Evolutionary conservation across 2,797 vertebrate species (phyloP).

Genomic region (Melanotaenia trifasciata): DNA sequence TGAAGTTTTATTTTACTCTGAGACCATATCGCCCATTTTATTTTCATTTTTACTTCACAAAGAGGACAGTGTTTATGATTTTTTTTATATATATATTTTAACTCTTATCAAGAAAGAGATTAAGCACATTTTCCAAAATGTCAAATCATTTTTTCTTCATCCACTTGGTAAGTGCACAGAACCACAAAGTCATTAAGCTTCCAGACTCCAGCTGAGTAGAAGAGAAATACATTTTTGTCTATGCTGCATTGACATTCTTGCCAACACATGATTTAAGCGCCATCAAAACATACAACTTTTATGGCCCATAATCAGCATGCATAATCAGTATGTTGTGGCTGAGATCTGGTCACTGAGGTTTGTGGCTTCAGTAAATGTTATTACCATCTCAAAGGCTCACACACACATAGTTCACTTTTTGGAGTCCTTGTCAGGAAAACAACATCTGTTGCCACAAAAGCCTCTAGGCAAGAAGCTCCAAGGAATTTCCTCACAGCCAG

Average conservation of each 20-base stretch:
- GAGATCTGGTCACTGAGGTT: conserved; percentile 53
- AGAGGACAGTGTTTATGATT: not conserved
- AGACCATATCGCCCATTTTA: not conserved
- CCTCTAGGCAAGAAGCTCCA: conserved; percentile 34
- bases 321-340: conserved; percentile 55
- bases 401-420: conserved; percentile 44
- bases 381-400: conserved; percentile 52
- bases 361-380: conserved; percentile 40
- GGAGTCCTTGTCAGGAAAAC: conserved; percentile 49
- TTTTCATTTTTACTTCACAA: not conserved
- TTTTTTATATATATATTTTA: not conserved
- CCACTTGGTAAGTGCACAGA: not conserved
- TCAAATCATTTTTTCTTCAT: not conserved
- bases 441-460: conserved; percentile 45
- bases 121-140: not conserved
- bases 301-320: conserved; percentile 35
- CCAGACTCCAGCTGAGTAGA: not conserved
- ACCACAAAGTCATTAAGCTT: conserved; percentile 1
- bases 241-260: not conserved
- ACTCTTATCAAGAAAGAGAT: not conserved
- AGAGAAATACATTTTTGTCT: conserved; percentile 8
- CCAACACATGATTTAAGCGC: conserved; percentile 24
- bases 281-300: conserved; percentile 49
- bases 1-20: not conserved
- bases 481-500: conserved; percentile 37